phyloP scores from a whole-genome alignment of 2,113 vertebrate species.

The Hystrix cristata region DNA sequence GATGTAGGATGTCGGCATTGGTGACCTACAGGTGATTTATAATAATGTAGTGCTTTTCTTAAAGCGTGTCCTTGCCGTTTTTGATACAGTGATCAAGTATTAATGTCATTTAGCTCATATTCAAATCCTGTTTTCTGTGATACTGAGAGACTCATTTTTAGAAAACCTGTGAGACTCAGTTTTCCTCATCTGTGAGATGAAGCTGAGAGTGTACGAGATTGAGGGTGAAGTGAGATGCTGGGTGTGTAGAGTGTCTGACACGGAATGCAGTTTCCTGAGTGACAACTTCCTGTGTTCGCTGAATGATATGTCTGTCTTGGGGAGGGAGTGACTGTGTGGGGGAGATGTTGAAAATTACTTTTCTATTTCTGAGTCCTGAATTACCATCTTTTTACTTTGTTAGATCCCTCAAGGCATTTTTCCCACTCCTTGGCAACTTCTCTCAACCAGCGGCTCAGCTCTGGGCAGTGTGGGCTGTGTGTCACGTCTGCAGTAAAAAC shows the following conservation, averaged over 20 bases:
- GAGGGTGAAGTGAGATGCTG: not conserved
- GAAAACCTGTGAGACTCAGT: not conserved
- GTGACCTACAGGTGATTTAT: constrained; percentile 91
- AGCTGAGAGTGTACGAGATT: not conserved
- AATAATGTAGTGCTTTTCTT: not conserved
- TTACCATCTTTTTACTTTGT: constrained; percentile 41
- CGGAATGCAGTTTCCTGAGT: not conserved
- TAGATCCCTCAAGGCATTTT: constrained; percentile 98
- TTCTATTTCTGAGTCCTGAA: constrained; percentile 40
- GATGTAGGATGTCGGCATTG: constrained; percentile 94
- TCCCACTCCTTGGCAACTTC: constrained; percentile 96
- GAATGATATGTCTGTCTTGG: not conserved
- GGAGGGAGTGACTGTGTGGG: not conserved
- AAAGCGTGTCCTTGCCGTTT: not conserved
- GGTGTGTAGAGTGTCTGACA: not conserved
- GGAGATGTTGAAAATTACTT: not conserved
- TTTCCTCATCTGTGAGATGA: constrained; percentile 38
- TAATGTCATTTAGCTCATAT: not conserved
- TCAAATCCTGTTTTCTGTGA: constrained; percentile 41
- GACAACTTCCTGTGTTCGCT: not conserved
- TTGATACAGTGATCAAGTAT: not conserved
- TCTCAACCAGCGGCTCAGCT: constrained; percentile 96
- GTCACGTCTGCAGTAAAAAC: constrained; percentile 98
- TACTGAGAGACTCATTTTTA: constrained; percentile 30
- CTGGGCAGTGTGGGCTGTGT: constrained; percentile 99